Base-by-base conservation (phyloP, 2,113 vertebrate genomes). In the Catharus bicknelli region DNA sequence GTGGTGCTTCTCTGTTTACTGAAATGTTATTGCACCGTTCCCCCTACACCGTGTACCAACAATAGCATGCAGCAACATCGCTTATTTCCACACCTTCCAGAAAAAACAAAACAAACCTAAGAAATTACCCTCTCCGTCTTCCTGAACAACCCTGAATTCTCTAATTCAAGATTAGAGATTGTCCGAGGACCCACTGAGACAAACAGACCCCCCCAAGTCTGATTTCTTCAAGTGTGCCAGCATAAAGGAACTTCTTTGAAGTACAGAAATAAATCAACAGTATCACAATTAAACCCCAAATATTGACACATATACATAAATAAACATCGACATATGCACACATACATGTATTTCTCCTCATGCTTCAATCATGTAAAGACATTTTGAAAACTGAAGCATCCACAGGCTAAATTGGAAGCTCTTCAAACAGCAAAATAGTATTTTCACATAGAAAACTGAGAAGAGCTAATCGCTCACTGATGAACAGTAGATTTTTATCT, bases 401-500 rank as follows among this genome's bases (percentile, higher is more conserved):
- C 25, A 40, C 73, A 11, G 82, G 90, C 84, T 90, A 74, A 87
- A 80, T 2, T 95, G 90, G 82, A 95, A 90, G 51, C 30, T 74
- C 75, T 90, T 93, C 75, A 91, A 92, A 85, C 67, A 66, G 36
- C 40, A 70, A 64, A 83, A 73, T 2, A 57, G 4, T 30, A 72
- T 40, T 81, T 94, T 87, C 51, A 47, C 29, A 16, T 2, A 74
- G 38, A 95, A 92, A 85, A 50, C 22, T 5, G 4, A 82, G 58
- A 72, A 83, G 74, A 94, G 82, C 82, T 83, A 87, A 66, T 63
- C 92, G 43, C 70, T 95, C 89, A 66, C 63, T n/a, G 50, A 82
- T 9, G 77, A 95, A 83, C 55, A 90, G 75, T 58, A 94, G 86
- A 93, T 95, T 80, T 55, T 85, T 58, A 87, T 79, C 86, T 89